Conservation (phyloP, 2,797 vertebrate genomes). For the Lates japonicus region DNA sequence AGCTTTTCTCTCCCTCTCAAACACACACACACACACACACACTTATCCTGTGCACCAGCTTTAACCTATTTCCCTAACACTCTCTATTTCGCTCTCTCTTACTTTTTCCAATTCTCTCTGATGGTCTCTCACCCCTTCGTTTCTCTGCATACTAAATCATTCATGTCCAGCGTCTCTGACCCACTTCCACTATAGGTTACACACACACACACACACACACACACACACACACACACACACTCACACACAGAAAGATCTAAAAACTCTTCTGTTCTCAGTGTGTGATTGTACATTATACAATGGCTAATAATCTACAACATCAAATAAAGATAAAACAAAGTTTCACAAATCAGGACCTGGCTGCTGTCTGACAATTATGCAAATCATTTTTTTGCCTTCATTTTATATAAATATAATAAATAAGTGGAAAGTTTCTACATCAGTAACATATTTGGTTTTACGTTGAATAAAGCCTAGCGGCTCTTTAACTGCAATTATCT, state of each 20-base stretch:
- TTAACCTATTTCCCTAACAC: slow-evolving; percentile 77
- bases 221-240: slow-evolving; percentile 59
- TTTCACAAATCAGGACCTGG: no score
- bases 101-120: slow-evolving; percentile 53
- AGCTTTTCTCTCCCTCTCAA: slow-evolving; percentile 73
- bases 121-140: slow-evolving; percentile 66
- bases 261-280: slow-evolving; percentile 47
- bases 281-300: slow-evolving; percentile 36
- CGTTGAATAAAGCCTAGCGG: no score
- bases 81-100: slow-evolving; percentile 29
- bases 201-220: slow-evolving; percentile 38
- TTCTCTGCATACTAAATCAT: slow-evolving; percentile 74
- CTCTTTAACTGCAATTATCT: no score
- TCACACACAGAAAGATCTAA: slow-evolving; percentile 44
- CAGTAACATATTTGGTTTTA: no score
- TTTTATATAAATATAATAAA: no score
- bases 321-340: no score
- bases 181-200: slow-evolving; percentile 70
- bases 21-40: slow-evolving; percentile 30
- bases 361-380: no score
- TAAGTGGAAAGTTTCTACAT: no score
- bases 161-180: slow-evolving; percentile 76
- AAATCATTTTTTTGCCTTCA: no score
- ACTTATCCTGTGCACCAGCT: slow-evolving; percentile 71
- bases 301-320: no score